Percentiles rank a stretch among this genome's conserved stretches.
phyloP scores from a whole-genome alignment of 2,797 vertebrate genomes.

The Siniperca scherzeri region DNA sequence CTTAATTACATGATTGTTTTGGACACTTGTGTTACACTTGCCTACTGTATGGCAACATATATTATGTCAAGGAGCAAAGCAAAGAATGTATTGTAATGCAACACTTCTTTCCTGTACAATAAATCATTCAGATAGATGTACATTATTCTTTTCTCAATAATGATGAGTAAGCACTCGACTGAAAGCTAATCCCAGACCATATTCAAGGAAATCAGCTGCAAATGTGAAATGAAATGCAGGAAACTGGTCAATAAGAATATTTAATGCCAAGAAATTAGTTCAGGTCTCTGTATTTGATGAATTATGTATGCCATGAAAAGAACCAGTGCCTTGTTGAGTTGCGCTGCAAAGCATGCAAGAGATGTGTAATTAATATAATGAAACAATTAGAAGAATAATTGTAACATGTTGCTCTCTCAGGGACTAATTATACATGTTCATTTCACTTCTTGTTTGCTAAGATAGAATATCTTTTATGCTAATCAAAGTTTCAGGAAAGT shows the following conservation, averaged over 20 bases:
- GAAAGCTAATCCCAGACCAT: slow-evolving; percentile 2
- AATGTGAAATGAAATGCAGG: slow-evolving; percentile 22
- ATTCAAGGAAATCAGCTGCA: slow-evolving; percentile 14
- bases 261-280: slow-evolving; percentile 58
- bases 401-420: slow-evolving; percentile 55
- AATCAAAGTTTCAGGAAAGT: slow-evolving; percentile 38
- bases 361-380: slow-evolving; percentile 69
- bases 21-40: neutral
- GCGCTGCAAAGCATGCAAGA: slow-evolving; percentile 46
- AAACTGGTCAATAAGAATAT: slow-evolving; percentile 46
- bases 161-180: neutral
- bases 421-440: slow-evolving; percentile 63
- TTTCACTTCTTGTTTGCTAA: slow-evolving; percentile 47
- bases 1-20: slow-evolving; percentile 5
- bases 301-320: slow-evolving; percentile 66
- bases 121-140: slow-evolving; percentile 3
- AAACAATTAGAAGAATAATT: slow-evolving; percentile 58
- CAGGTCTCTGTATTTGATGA: slow-evolving; percentile 65
- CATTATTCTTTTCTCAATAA: slow-evolving; percentile 3
- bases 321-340: slow-evolving; percentile 25
- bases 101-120: neutral
- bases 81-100: neutral
- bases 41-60: neutral
- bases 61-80: neutral
- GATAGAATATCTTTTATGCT: slow-evolving; percentile 36